These are phyloP conservation scores for Patagioenas fasciata DNA, from an alignment of 2,113 vertebrate genomes.

Conservation along the genomic window DNA sequence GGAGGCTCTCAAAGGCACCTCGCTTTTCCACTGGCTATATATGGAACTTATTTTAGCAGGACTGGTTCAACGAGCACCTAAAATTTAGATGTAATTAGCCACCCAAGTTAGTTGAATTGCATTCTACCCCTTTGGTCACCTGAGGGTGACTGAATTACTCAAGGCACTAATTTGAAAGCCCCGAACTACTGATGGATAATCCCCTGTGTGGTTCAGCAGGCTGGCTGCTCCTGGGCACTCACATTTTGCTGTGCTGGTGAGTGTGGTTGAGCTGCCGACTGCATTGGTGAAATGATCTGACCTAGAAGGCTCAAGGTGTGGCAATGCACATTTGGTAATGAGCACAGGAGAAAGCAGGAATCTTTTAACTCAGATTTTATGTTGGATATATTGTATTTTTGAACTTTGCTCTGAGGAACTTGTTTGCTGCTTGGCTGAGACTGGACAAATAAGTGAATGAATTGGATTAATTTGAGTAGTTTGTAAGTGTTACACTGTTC, in stretches of 20 bases:
- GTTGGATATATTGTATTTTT: not conserved
- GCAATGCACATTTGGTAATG: too few species aligned
- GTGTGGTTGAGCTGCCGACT: not conserved
- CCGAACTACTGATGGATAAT: not conserved
- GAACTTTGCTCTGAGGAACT: not conserved
- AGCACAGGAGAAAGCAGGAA: not conserved
- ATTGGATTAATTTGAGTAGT: not conserved
- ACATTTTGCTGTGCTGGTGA: not conserved
- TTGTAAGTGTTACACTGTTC: not conserved
- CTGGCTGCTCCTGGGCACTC: not conserved
- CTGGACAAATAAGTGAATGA: not conserved
- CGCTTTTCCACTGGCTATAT: not conserved
- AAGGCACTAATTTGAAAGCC: not conserved
- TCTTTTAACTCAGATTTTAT: not conserved
- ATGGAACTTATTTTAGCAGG: not conserved
- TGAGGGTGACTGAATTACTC: not conserved
- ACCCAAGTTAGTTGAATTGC: not conserved
- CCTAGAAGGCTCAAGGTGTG: not conserved
- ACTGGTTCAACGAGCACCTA: not conserved
- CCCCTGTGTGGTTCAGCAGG: not conserved
- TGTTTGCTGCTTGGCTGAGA: not conserved
- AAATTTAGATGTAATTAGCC: not conserved
- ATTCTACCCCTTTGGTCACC: not conserved
- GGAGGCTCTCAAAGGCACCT: conserved; percentile 52
- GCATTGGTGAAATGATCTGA: not conserved